Conservation (phyloP, 2,797 vertebrate genomes). For the Anomalospiza imberbis region DNA sequence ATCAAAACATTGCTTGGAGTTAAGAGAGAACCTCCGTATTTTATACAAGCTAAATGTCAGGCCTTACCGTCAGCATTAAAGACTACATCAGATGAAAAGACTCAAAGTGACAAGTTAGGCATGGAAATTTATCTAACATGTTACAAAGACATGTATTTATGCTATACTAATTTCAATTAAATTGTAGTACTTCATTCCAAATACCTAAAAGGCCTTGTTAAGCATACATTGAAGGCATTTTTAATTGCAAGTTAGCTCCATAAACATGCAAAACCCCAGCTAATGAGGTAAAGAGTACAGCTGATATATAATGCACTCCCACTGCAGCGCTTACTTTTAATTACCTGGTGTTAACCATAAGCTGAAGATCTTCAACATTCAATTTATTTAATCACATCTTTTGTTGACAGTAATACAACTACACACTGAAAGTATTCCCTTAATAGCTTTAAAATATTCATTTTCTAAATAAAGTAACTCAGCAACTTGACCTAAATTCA, state of each 20-base stretch:
- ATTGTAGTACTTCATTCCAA: conserved; percentile 64
- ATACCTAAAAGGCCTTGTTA: conserved; percentile 74
- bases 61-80: not conserved
- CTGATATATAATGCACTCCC: conserved; percentile 79
- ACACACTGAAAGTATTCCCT: conserved; percentile 71
- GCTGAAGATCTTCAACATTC: conserved; percentile 76
- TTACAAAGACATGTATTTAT: conserved; percentile 64
- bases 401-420: conserved; percentile 73
- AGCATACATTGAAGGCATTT: conserved; percentile 71
- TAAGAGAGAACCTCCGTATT: not conserved
- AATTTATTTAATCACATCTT: conserved; percentile 81
- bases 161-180: conserved; percentile 71
- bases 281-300: conserved; percentile 79
- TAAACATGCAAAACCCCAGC: conserved; percentile 76
- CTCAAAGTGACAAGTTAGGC: conserved; percentile 31
- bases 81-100: not conserved
- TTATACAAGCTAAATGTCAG: not conserved
- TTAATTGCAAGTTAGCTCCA: conserved; percentile 77
- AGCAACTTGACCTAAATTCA: conserved; percentile 53
- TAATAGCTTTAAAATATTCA: conserved; percentile 73
- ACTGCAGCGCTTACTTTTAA: conserved; percentile 82
- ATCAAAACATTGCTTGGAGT: not conserved
- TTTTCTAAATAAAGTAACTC: conserved; percentile 69
- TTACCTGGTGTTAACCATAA: conserved; percentile 79
- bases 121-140: conserved; percentile 39